A percentile compares a stretch with the other conserved stretches of the same genome.
phyloP scores from a whole-genome alignment of 2,113 vertebrate species.

The Copsychus sechellarum region DNA sequence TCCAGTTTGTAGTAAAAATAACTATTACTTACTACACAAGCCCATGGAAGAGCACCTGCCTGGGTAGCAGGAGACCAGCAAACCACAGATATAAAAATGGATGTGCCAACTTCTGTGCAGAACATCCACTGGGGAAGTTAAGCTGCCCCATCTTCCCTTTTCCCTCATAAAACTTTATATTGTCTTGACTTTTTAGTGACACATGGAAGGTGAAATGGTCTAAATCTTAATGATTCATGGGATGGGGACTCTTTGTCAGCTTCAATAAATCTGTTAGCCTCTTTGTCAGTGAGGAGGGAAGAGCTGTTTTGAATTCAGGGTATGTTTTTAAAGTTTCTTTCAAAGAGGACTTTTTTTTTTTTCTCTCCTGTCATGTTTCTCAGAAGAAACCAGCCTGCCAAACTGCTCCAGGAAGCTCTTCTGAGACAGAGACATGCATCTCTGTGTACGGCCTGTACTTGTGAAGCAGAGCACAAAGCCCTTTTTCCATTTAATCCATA shows the following conservation, averaged over 20 bases:
- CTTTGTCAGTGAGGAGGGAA: neutral
- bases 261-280: neutral
- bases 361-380: neutral
- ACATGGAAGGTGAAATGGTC: neutral
- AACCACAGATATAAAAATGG: neutral
- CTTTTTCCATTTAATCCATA: conserved; percentile 49
- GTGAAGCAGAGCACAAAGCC: conserved; percentile 47
- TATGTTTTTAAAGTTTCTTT: conserved; percentile 1
- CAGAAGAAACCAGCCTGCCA: conserved; percentile 32
- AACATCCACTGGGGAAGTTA: neutral
- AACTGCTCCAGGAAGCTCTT: conserved; percentile 41
- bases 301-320: conserved; percentile 4
- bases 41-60: neutral
- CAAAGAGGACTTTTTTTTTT: neutral
- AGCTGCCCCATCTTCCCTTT: neutral
- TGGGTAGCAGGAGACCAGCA: neutral
- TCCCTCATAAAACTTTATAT: neutral
- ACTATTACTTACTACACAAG: neutral
- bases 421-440: conserved; percentile 32
- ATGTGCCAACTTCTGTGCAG: neutral
- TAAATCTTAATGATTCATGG: neutral
- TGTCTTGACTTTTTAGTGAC: neutral
- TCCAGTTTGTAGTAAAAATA: neutral
- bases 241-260: neutral
- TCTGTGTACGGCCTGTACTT: conserved; percentile 47